Conservation (phyloP, 2,888 invertebrate species). For the Torymus tubicola region DNA sequence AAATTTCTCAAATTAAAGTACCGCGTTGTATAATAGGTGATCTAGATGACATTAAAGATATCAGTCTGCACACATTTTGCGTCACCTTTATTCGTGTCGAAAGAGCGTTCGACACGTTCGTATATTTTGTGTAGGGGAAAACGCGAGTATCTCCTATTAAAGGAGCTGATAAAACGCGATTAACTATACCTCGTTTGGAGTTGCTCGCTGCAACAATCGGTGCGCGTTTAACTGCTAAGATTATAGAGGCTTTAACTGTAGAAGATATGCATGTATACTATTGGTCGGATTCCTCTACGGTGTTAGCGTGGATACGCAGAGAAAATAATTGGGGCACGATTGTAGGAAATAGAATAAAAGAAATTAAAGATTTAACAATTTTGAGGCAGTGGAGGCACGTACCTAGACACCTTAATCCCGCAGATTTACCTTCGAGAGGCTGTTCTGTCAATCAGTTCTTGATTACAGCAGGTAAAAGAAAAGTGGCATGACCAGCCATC, state of each 20-base stretch:
- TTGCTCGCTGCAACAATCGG: conserved; percentile 9
- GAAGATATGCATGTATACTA: neutral
- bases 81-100: no score
- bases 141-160: no score
- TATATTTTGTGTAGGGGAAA: no score
- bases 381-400: conserved; percentile 63
- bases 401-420: conserved; percentile 57
- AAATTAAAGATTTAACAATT: conserved; percentile 60
- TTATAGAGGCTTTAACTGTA: conserved; percentile 1
- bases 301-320: conserved; percentile 18
- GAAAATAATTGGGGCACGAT: conserved; percentile 62
- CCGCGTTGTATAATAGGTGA: no score
- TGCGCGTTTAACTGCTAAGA: conserved; percentile 5
- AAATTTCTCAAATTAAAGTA: no score
- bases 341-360: conserved; percentile 63
- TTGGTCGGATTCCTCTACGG: conserved; percentile 35
- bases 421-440: conserved; percentile 66
- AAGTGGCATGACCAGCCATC: neutral
- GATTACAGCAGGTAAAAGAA: neutral
- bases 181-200: no score
- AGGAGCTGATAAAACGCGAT: no score
- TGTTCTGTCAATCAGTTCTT: conserved; percentile 18
- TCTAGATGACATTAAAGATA: no score
- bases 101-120: no score
- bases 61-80: no score